Base-by-base conservation (phyloP, 2,888 invertebrate species). In the Ectropis crepuscularia region DNA sequence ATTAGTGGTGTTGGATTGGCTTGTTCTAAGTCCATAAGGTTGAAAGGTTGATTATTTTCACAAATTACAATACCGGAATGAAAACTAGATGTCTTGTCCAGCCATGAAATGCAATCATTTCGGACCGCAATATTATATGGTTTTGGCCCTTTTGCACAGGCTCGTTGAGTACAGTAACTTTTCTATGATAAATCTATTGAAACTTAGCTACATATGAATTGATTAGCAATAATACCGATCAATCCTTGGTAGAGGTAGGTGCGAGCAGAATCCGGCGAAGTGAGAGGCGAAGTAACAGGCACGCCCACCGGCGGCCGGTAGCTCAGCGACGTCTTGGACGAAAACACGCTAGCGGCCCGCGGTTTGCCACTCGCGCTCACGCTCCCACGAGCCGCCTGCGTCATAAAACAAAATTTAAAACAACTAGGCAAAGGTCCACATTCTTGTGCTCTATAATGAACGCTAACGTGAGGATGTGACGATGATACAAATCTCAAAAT, bases 231-330 rank as follows among this genome's bases (percentile, higher is more conserved):
- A n/a, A 38, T 93, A 79, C 95, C 95, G 71, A 95, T 87, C 57
- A 96, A 89, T 79, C 98, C 98, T 90, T 99, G 98, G 84, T 98
- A 99, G 7, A 99, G 92, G 83, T 99, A 99, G 0, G 97, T 97
- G 69, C 98, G 94, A 0, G 96, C 96, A 36, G 96, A 95, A 72
- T 98, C 98, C 0, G 98, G 98, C 60, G 98, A 98, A 0, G 97
- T 96, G n/a, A 97, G 95, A 0, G 96, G 95, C 5, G 97, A 96
- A 10, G 96, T 97, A 69, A 97, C 96, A 49, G 97, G 95, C 77
- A 98, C 95, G 2, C 86, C 85, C 5, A 75, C 79, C 0, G 57
- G 98, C 96, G 98, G 98, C 6, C 98, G 95, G 82, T 97, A 87
- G 43, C 97, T 97, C 51, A 97, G 85, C 0, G 98, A 97, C 8